Base-by-base conservation (phyloP, 2,113 vertebrate species). In the Salvelinus alpinus region DNA sequence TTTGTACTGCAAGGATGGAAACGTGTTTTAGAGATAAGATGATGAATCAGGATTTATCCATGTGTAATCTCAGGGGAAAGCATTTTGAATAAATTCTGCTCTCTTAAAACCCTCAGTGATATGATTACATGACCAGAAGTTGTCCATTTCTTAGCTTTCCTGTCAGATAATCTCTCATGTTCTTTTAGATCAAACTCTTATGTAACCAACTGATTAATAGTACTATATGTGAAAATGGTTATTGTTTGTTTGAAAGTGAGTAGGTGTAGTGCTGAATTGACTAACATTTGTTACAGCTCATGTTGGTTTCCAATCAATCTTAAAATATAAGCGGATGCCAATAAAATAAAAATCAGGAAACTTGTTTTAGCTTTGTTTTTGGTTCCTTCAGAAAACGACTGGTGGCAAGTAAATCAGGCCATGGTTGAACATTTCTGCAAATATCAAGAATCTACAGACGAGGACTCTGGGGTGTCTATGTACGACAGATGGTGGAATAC, bases 121-220 rank as follows among this genome's bases (percentile, higher is more conserved):
- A 9, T 34, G 66, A 48, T 70, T 48, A 47, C 38, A 22, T 29
- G 9, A 12, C 22, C 11, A 78, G 38, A 64, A 69, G 47, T 70
- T 69, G 57, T 57, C 34, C 54, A 71, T 25, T 62, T 44, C 75
- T 29, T 69, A 64, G 34, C 70, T 64, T 60, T 24, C 47, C 34
- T 76, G 38, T 31, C 59, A 68, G 57, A 25, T 69, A 74, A 77
- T 80, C 74, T 64, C 62, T 65, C 65, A 64, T 51, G 62, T 20
- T 83, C 60, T 60, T 69, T 48, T 38, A 72, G n/a, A 27, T 16
- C n/a, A 65, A 64, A 65, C 29, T 64, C 60, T 73, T 77, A 80
- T 65, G 59, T 77, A 80, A 80, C 57, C 20, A 14, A 48, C 24
- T 68, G 31, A 74, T 27, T 44, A 64, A 66, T 65, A 18, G 14